Base-by-base conservation (phyloP, 2,113 vertebrate species). In the Nycticebus coucang region DNA sequence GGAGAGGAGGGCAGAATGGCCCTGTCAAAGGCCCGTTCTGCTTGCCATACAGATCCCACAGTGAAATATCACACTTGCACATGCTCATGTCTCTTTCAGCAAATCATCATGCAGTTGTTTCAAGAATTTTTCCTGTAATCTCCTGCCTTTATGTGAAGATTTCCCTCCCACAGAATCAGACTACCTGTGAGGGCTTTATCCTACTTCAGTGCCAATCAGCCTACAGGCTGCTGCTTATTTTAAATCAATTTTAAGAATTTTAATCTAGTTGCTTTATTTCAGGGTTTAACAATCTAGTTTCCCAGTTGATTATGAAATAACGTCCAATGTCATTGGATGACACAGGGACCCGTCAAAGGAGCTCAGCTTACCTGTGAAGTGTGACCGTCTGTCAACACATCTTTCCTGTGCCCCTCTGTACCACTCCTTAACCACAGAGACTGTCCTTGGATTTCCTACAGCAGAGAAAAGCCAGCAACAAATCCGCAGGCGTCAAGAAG, bases 351-450 rank as follows among this genome's bases (percentile, higher is more conserved):
- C 60, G 66, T 89, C 45, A 66, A 41, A 71, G 0, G 14, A 41
- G 68, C 60, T 71, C 28, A 28, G 92, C 4, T 22, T 66, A 28
- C 35, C 28, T 41, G n/a, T 35, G 35, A 77, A 71, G 28, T 37
- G 7, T 83, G 53, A 45, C 89, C 59, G 57, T 91, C 87, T 96
- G 74, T 78, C 60, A 91, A 1, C 10, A 28, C 28, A 17, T 28
- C n/a, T n/a, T 11, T 21, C 2, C 0, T 1, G 28, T 17, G 41
- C 5, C 37, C 21, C 9, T 4, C 53, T 13, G 30, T 14, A 17
- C 9, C n/a, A 28, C 17, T 33, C 60, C 28, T 17, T 33, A 79
- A 41, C 21, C 62, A 45, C 3, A 35, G 26, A n/a, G 18, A 55
- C 60, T 17, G 19, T 19, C n/a, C 37, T 33, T 3, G 22, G 55